Percentiles rank a stretch among this genome's conserved stretches.
phyloP scores from a whole-genome alignment of 2,888 invertebrate genomes.

The Erpobdella octoculata region DNA sequence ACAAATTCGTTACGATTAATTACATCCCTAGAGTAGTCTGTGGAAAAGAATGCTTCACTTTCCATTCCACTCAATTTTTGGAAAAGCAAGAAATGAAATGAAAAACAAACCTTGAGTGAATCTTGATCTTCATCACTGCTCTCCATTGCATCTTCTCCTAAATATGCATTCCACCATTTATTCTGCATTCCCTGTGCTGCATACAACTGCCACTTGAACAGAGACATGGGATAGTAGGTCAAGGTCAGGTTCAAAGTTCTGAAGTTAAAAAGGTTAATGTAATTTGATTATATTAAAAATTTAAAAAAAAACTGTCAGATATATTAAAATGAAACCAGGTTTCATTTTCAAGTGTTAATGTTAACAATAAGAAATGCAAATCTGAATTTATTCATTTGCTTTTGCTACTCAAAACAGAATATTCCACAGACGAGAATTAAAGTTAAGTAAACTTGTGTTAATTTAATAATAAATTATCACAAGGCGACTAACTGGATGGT shows the following conservation, averaged over 20 bases:
- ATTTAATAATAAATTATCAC: too few species aligned
- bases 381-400: not conserved
- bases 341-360: too few species aligned
- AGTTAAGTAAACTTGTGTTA: too few species aligned
- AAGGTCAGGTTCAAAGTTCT: slow-evolving; percentile 54
- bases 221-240: slow-evolving; percentile 69
- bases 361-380: too few species aligned
- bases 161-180: slow-evolving; percentile 62
- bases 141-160: slow-evolving; percentile 56
- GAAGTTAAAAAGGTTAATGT: too few species aligned
- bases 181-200: slow-evolving; percentile 85
- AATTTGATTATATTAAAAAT: too few species aligned
- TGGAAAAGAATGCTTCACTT: too few species aligned
- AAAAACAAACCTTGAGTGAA: slow-evolving; percentile 53
- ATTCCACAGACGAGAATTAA: too few species aligned
- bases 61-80: too few species aligned
- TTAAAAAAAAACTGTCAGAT: too few species aligned
- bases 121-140: slow-evolving; percentile 61
- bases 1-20: not conserved
- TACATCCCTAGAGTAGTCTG: not conserved
- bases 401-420: not conserved
- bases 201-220: slow-evolving; percentile 97
- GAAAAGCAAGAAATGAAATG: too few species aligned
- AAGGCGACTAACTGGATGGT: slow-evolving; percentile 68
- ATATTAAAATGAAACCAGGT: too few species aligned